Conservation (phyloP, 2,888 invertebrate genomes). For the Abrostola tripartita region DNA sequence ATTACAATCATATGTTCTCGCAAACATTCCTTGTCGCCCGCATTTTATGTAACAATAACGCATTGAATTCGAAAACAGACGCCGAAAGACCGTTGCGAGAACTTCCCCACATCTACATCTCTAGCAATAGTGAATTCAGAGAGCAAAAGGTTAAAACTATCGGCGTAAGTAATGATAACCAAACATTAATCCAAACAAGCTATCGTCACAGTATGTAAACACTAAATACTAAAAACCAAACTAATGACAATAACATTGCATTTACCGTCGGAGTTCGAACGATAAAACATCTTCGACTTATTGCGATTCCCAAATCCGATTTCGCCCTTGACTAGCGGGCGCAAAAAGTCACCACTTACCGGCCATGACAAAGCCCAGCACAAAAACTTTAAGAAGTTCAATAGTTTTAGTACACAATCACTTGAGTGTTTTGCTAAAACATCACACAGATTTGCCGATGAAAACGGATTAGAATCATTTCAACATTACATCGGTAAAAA, state of each 20-base stretch:
- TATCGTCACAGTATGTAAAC: slow-evolving; percentile 81
- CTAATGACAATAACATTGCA: slow-evolving; percentile 87
- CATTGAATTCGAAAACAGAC: slow-evolving; percentile 44
- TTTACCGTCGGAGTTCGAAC: slow-evolving; percentile 89
- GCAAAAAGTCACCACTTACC: slow-evolving; percentile 91
- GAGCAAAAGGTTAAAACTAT: slow-evolving; percentile 81
- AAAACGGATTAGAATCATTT: slow-evolving; percentile 89
- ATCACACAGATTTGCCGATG: slow-evolving; percentile 88
- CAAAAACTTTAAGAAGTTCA: slow-evolving; percentile 86
- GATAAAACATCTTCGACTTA: slow-evolving; percentile 89
- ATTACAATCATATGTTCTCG: slow-evolving; percentile 55
- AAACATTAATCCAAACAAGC: slow-evolving; percentile 82
- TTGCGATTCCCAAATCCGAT: slow-evolving; percentile 88
- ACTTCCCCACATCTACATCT: slow-evolving; percentile 69
- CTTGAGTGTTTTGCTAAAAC: slow-evolving; percentile 86
- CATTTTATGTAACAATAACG: slow-evolving; percentile 55
- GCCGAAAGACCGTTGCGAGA: slow-evolving; percentile 74
- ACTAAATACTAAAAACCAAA: slow-evolving; percentile 85
- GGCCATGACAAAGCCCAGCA: slow-evolving; percentile 93
- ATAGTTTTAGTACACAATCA: slow-evolving; percentile 87
- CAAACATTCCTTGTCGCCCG: slow-evolving; percentile 57
- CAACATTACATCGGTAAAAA: slow-evolving; percentile 88
- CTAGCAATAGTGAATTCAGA: slow-evolving; percentile 72
- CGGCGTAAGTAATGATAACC: slow-evolving; percentile 80
- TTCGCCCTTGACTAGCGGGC: slow-evolving; percentile 88